Base-by-base conservation (phyloP, 1,140 invertebrate species). In the Stenopsyche tienmushanensis region DNA sequence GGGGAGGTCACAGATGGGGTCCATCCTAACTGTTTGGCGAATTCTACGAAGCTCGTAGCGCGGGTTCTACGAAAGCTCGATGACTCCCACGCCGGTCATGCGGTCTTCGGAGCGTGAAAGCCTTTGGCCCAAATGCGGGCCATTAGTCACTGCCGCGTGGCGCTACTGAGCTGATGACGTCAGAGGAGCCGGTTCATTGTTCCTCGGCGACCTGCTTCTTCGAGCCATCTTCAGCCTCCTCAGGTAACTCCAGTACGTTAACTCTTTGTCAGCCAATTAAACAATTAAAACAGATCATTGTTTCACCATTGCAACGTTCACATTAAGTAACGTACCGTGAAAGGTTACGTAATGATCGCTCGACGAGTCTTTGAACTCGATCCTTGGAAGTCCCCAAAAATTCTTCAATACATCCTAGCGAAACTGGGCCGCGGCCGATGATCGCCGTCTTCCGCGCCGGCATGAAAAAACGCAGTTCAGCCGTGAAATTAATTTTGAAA, bases 111-210 rank as follows among this genome's bases (percentile, higher is more conserved):
- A 41, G 17, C 53, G 34, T 57, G 10, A 34, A 41, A 57, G 34
- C 25, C 13, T 20, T 8, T 54, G n/a, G 26, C 2, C 15, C 1
- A n/a, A 34, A n/a, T 39, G n/a, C 53, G 26, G 2, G n/a, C n/a
- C n/a, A 57, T 57, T 57, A 57, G 26, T 57, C 53, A 39, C 17
- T 7, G 29, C 25, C n/a, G 25, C 20, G 41, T 60, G 41, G 41
- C 57, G 41, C 57, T 15, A 47, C 21, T n/a, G 57, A 15, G 41
- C 18, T 21, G 53, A 9, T 39, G 21, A 47, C 57, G 57, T 60
- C 57, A 60, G 20, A 25, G 53, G 53, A 57, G 9, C 2, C 57
- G 41, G 57, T 60, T 60, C 57, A 60, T 60, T 60, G 57, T 60
- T 60, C 57, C 57, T 44, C 57, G 57, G 15, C 57, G 57, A 60